Evolutionary conservation across 2,888 invertebrate species (phyloP), one percentile per base, ranked within the genome.

Genomic region (Arenicola marina): DNA sequence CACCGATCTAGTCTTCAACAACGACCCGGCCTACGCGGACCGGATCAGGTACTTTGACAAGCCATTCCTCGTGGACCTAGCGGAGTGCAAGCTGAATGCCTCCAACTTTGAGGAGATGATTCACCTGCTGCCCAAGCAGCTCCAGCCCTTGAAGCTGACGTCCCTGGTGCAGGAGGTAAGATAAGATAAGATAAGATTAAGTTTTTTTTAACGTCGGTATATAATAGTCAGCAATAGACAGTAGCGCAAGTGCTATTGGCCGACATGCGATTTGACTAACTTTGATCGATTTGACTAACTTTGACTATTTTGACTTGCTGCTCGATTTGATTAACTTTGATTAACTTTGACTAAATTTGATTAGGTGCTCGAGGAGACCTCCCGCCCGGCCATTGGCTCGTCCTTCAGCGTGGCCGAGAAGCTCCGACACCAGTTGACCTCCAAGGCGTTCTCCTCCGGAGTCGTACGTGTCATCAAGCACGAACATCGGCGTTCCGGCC

Each of bases 31-130:
- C 4, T 71, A 62, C 57, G 62, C 63, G 18, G 70, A 73, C 18
- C 54, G 70, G 11, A 65, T 73, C 32, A 32, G 62, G 33, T 31
- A 55, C 51, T 31, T 65, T 4, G 54, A 24, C 53, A 4, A 26
- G 4, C 72, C 69, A 3, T 68, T 73, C 46, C 63, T 73, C n/a
- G 66, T 73, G 26, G 72, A 73, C 58, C 62, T 73, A 26, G 44
- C 57, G 21, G 72, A 73, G 51, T 73, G 73, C 55, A 56, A 63
- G 26, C 57, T 73, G n/a, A 63, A 62, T 33, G 56, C 68, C 11
- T 48, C 31, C 24, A 68, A 66, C 58, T 68, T 62, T 56, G 68
- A 64, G 29, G 71, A 72, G 31, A 34, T 70, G 7, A 59, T 71
- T 11, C 57, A 56, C 28, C 61, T 70, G 32, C 62, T 73, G 4